A percentile compares a stretch with the other conserved stretches of the same genome.
These are phyloP conservation scores for Sicus ferrugineus DNA, from an alignment of 2,888 invertebrate species.

Conservation along the genomic window DNA sequence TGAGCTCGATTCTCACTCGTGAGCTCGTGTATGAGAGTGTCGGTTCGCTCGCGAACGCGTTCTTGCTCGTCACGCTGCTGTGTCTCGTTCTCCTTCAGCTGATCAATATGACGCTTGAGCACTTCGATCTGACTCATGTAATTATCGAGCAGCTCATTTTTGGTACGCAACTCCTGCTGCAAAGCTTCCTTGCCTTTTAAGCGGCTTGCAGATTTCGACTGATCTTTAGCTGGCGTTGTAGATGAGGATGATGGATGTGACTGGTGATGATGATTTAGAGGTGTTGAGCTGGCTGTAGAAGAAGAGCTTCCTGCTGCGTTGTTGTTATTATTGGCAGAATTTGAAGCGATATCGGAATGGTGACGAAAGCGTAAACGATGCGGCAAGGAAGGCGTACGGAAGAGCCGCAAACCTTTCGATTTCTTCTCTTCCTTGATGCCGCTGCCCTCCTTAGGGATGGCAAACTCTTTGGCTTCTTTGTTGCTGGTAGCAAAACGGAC, in stretches of 20 bases:
- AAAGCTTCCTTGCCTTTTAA: conserved; percentile 66
- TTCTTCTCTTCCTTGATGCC: conserved; percentile 57
- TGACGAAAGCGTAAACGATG: conserved; percentile 61
- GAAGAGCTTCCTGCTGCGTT: conserved; percentile 36
- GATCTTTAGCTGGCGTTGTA: conserved; percentile 61
- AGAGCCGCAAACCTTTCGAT: conserved; percentile 58
- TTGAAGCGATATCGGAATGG: conserved; percentile 49
- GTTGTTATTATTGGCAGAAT: conserved; percentile 23
- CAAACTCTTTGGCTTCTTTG: conserved; percentile 60
- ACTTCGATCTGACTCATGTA: conserved; percentile 67
- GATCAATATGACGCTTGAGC: conserved; percentile 64
- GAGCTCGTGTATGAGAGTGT: conserved; percentile 54
- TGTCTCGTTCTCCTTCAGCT: conserved; percentile 58
- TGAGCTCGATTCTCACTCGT: conserved; percentile 51
- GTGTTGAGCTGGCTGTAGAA: conserved; percentile 56
- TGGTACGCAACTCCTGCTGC: conserved; percentile 67
- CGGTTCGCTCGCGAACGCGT: conserved; percentile 51
- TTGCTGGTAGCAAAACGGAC: conserved; percentile 58
- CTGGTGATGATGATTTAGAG: conserved; percentile 44
- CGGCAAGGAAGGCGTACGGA: conserved; percentile 62
- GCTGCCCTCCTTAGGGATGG: conserved; percentile 52
- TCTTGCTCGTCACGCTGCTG: conserved; percentile 56
- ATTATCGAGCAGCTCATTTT: conserved; percentile 66
- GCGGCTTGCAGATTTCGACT: conserved; percentile 60
- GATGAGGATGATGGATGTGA: conserved; percentile 48